Evolutionary conservation across 2,113 vertebrate species (phyloP).

Genomic region (Thamnaconus septentrionalis): DNA sequence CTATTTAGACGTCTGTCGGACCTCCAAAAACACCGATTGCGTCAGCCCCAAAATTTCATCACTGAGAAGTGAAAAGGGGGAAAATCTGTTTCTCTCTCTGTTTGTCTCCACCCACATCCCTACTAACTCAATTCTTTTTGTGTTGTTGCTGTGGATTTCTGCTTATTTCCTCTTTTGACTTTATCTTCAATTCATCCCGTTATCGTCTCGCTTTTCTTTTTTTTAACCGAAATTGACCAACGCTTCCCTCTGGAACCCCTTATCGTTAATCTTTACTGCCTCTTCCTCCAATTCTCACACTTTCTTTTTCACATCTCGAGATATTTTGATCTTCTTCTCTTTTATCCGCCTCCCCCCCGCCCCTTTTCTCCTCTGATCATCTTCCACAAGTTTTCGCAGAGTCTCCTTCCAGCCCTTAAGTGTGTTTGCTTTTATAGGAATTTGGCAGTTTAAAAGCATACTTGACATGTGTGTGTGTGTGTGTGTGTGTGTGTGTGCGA

Average conservation of each 20-base stretch:
- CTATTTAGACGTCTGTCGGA: constrained; percentile 25
- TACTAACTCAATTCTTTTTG: background rate
- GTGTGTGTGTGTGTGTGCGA: constrained; percentile 4
- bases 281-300: no score
- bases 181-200: no score
- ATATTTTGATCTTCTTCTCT: no score
- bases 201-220: no score
- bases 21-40: constrained; percentile 20
- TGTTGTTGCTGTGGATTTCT: background rate
- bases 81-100: constrained; percentile 5
- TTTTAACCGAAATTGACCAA: no score
- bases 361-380: no score
- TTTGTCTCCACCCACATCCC: no score
- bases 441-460: constrained; percentile 46
- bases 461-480: constrained; percentile 1
- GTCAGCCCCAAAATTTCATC: constrained; percentile 25
- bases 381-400: constrained; percentile 6
- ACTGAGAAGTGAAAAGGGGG: constrained; percentile 2
- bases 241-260: no score
- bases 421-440: constrained; percentile 47
- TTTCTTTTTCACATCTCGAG: no score
- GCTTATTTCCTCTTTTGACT: background rate
- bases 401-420: constrained; percentile 41
- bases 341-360: no score
- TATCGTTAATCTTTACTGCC: no score